These are phyloP conservation scores for Epinephelus cyanopodus DNA, from an alignment of 2,113 vertebrate genomes.

Conservation along the genomic window DNA sequence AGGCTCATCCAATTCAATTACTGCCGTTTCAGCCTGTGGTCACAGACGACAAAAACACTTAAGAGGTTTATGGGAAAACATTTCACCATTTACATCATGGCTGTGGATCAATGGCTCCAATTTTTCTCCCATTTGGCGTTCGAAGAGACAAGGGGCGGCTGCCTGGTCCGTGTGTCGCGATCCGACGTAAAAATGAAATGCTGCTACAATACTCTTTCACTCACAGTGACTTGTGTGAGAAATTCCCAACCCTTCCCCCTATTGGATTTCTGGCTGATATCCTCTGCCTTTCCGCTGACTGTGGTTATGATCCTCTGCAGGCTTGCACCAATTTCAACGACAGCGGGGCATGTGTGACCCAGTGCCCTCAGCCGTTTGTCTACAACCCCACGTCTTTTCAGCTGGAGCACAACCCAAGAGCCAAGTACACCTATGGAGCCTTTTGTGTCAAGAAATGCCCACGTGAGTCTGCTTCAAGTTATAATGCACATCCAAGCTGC, in stretches of 20 bases:
- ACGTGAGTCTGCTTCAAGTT: slow-evolving; percentile 81
- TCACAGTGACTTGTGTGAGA: slow-evolving; percentile 32
- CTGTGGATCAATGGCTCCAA: slow-evolving; percentile 73
- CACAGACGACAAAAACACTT: slow-evolving; percentile 67
- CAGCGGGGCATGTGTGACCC: slow-evolving; percentile 96
- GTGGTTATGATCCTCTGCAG: slow-evolving; percentile 75
- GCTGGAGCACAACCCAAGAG: slow-evolving; percentile 94
- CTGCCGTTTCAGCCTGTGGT: slow-evolving; percentile 44
- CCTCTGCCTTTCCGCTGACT: slow-evolving; percentile 7
- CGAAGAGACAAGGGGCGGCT: slow-evolving; percentile 19
- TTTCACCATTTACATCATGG: slow-evolving; percentile 73
- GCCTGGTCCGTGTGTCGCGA: background rate
- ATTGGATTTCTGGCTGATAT: background rate
- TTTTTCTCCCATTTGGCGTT: slow-evolving; percentile 66
- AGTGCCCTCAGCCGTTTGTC: slow-evolving; percentile 96
- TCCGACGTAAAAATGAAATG: slow-evolving; percentile 70
- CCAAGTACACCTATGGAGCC: slow-evolving; percentile 97
- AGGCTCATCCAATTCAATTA: slow-evolving; percentile 80
- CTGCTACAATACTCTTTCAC: slow-evolving; percentile 52
- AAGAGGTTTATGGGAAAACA: slow-evolving; percentile 79
- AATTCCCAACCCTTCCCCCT: background rate
- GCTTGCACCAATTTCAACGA: slow-evolving; percentile 99
- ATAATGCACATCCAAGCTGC: background rate
- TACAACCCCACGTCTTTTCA: slow-evolving; percentile 98
- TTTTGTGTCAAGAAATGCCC: slow-evolving; percentile 99